These are phyloP conservation scores for Synanthedon formicaeformis DNA, from an alignment of 2,888 invertebrate genomes.

Conservation along the genomic window DNA sequence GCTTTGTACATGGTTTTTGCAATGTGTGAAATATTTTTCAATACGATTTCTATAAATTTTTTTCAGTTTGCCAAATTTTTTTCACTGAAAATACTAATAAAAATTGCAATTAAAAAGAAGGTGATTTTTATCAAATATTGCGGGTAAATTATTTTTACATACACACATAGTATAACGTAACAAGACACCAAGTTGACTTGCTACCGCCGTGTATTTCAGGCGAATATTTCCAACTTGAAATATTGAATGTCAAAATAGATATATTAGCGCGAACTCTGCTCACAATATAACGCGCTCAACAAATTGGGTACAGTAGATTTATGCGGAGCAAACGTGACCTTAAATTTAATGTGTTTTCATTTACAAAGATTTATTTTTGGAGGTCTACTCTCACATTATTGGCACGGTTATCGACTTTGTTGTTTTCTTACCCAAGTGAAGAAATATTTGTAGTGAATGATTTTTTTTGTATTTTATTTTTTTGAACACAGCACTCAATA, in stretches of 20 bases:
- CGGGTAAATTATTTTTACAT: too few species aligned
- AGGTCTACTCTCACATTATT: neutral
- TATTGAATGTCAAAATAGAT: slow-evolving; percentile 13
- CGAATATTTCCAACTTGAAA: slow-evolving; percentile 1
- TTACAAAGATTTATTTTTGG: neutral
- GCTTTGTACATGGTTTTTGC: too few species aligned
- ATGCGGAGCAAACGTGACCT: slow-evolving; percentile 12
- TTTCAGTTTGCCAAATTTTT: too few species aligned
- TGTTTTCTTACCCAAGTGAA: neutral
- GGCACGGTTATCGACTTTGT: neutral
- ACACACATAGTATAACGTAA: too few species aligned
- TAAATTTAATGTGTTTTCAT: neutral
- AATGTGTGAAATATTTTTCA: too few species aligned
- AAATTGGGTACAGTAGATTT: slow-evolving; percentile 15
- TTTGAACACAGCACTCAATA: too few species aligned
- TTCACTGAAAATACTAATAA: too few species aligned
- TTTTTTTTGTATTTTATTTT: too few species aligned
- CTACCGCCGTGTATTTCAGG: neutral
- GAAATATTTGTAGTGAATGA: too few species aligned
- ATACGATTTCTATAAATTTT: too few species aligned
- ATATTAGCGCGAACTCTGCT: slow-evolving; percentile 13
- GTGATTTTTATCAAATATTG: too few species aligned
- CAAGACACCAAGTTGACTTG: neutral
- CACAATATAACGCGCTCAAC: slow-evolving; percentile 5
- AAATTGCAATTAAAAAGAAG: too few species aligned